Base-by-base conservation (phyloP, 2,113 vertebrate genomes). In the Donacobius atricapilla region DNA sequence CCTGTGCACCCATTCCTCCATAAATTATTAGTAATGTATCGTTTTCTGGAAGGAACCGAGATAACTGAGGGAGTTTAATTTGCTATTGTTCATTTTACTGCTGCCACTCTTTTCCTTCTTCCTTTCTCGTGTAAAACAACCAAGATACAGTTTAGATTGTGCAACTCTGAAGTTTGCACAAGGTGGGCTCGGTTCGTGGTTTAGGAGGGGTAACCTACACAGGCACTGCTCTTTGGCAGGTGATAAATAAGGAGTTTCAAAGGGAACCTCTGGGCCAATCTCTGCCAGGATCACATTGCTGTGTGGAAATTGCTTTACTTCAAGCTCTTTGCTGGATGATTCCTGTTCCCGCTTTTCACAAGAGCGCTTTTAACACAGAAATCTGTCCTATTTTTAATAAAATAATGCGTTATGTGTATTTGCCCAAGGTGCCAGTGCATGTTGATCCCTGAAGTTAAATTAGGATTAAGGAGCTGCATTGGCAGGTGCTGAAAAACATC, bases 371-470 rank as follows among this genome's bases (percentile, higher is more conserved):
- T 64, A 94, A 71, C 15, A 44, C 20, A 76, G 40, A 27, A 76
- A 69, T 85, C 37, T 89, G 65, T 79, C 61, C 61, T 83, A 5
- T 56, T 85, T 96, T 72, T 69, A 21, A 21, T 82, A 76, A 92
- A 87, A 69, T 77, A 87, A 75, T 50, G 14, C 37, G 61, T 78
- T 75, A 30, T 22, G 10, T 85, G 18, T 94, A 45, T 91, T 82
- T 91, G 65, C 81, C 61, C 53, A 64, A 80, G 81, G 84, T 85
- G 40, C 40, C 54, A 65, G 42, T 85, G 53, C 5, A 0, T 72
- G 81, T 93, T 93, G 89, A 76, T 96, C 69, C 81, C 89, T 65
- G 51, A 48, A 85, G 70, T 87, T 82, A 89, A 94, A 82, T 56
- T 60, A 60, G 57, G 66, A 87, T 89, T 96, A 89, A 89, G 87